These are phyloP conservation scores for Coranthus polyacanthus DNA, from an alignment of 2,797 vertebrate genomes.

Conservation along the genomic window DNA sequence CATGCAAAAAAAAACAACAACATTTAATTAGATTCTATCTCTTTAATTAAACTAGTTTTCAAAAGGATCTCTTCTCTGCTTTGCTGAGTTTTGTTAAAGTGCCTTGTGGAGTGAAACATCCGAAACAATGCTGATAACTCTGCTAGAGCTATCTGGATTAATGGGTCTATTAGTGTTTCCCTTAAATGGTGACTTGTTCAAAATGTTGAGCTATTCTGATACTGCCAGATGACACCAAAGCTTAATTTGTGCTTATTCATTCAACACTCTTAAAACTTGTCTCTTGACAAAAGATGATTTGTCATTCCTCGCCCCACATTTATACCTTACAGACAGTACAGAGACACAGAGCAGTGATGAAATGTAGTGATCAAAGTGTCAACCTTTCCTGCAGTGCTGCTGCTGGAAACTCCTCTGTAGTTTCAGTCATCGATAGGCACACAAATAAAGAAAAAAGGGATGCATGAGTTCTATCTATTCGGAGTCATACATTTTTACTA, in stretches of 20 bases:
- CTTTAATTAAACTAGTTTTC: constrained; percentile 57
- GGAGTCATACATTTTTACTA: constrained; percentile 3
- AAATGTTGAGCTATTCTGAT: background rate
- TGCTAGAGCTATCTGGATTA: constrained; percentile 17
- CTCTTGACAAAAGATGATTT: constrained; percentile 16
- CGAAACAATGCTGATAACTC: constrained; percentile 20
- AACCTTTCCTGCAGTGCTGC: constrained; percentile 1
- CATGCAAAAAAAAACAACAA: constrained; percentile 44
- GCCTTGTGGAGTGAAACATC: constrained; percentile 22
- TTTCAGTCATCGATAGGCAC: constrained; percentile 10
- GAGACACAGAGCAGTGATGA: background rate
- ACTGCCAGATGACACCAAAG: background rate
- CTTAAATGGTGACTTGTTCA: background rate
- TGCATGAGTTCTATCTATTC: constrained; percentile 1
- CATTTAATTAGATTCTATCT: constrained; percentile 68
- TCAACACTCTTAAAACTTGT: background rate
- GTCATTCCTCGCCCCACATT: constrained; percentile 14
- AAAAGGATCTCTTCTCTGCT: constrained; percentile 29
- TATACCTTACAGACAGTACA: background rate
- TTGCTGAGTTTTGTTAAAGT: constrained; percentile 25
- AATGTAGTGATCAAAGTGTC: constrained; percentile 14
- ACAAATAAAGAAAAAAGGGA: constrained; percentile 1
- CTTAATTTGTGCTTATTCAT: constrained; percentile 1
- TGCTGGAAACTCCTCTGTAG: background rate
- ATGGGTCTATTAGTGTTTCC: background rate